Base-by-base conservation (phyloP, 2,888 invertebrate genomes). In the Acleris holmiana region DNA sequence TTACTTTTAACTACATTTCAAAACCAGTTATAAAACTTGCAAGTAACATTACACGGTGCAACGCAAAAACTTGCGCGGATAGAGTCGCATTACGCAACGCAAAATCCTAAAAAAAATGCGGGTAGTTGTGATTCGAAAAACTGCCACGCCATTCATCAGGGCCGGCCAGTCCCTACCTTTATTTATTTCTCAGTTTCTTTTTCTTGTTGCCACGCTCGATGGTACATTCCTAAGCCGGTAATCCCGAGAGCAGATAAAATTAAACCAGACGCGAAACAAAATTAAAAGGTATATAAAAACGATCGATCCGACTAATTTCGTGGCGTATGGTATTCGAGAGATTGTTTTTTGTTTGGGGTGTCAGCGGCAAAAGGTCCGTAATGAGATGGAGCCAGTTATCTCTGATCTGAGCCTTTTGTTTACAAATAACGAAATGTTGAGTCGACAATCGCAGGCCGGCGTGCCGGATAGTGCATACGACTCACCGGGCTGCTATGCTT, bases 211-310 rank as follows among this genome's bases (percentile, higher is more conserved):
- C 78, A 64, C 72, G 77, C 73, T 77, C 86, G 86, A 82, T 84
- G 88, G 85, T 88, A 89, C 91, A 92, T 92, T 92, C 92, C 92
- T 90, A 88, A 89, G 90, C 86, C 87, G 85, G 91, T 91, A 91
- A 91, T 91, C 91, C 87, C 86, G 88, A 88, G 91, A 88, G 87
- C 86, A 85, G 90, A 91, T 91, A 91, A 92, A 91, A 91, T 92
- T 91, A 91, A 91, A 89, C 89, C 91, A 92, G 92, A 92, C 92
- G 88, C 86, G 86, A 89, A 92, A 91, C 86, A 91, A 92, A 91
- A 91, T 91, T 89, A 91, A 91, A 91, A 91, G 84, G 88, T 85
- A 86, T 79, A 88, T 88, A 86, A 89, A 89, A 88, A 88, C 83
- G 83, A 85, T 88, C 86, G 87, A 86, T 83, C 83, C 83, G 76